A percentile compares a stretch with the other conserved stretches of the same genome.
phyloP scores from a whole-genome alignment of 2,797 vertebrate genomes.

The Hoplostethus atlanticus region DNA sequence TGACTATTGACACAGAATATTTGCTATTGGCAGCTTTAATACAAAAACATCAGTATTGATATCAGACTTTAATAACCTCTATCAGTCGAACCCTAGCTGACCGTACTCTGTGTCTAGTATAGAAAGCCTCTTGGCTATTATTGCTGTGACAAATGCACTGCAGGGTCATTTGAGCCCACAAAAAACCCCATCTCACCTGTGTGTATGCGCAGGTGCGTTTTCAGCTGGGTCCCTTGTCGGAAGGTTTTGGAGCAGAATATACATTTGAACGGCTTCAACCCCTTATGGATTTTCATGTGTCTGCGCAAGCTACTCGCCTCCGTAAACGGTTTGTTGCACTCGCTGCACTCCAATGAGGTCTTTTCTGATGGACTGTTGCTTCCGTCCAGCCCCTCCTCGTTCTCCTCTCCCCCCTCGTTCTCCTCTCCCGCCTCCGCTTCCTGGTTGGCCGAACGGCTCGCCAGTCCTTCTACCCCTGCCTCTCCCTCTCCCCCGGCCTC shows the following conservation, averaged over 20 bases:
- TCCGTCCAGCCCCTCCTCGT: conserved; percentile 11
- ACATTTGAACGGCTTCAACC: conserved; percentile 95
- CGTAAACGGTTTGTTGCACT: conserved; percentile 93
- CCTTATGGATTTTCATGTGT: conserved; percentile 98
- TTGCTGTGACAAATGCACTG: background rate
- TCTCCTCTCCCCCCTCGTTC: conserved; percentile 43
- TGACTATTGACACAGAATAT: no score
- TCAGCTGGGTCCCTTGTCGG: conserved; percentile 97
- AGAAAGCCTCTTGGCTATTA: background rate
- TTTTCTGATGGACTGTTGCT: conserved; percentile 2
- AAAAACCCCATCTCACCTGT: conserved; percentile 90
- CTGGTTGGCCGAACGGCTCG: conserved; percentile 84
- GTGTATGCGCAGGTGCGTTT: conserved; percentile 97
- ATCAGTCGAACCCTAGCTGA: no score
- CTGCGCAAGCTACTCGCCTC: conserved; percentile 96
- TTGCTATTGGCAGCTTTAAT: no score
- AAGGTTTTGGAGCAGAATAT: conserved; percentile 96
- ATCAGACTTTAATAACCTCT: no score
- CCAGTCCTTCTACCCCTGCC: conserved; percentile 41
- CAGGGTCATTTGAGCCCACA: background rate
- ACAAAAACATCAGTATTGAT: no score
- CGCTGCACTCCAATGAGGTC: conserved; percentile 88
- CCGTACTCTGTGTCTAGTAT: no score
- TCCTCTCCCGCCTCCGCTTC: conserved; percentile 74
- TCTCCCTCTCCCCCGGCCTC: conserved; percentile 45